Evolutionary conservation across 1,140 invertebrate genomes (phyloP).

Genomic region (Nasonia giraulti): DNA sequence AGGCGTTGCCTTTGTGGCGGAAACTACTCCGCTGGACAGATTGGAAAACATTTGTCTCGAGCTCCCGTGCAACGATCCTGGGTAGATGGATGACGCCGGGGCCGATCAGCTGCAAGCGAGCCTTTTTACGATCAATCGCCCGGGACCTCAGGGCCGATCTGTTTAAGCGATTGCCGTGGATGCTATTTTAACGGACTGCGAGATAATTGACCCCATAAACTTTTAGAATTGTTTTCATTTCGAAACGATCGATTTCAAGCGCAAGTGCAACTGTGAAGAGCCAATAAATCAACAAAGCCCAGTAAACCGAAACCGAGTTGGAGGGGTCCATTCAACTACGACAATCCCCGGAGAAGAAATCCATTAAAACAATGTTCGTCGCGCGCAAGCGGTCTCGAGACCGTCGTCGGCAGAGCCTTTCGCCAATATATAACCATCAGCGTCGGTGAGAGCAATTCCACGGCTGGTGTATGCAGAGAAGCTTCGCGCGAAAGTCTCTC

Average conservation of each 20-base stretch:
- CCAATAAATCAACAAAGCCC: neutral
- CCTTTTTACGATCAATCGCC: conserved; percentile 35
- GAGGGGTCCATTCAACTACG: neutral
- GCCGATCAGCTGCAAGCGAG: neutral
- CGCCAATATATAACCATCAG: conserved; percentile 29
- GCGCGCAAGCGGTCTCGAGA: neutral
- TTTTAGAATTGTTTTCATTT: too few relatives aligned
- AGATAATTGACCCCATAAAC: neutral
- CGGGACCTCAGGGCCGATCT: conserved; percentile 6
- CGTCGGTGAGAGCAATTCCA: neutral
- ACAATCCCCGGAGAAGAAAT: neutral
- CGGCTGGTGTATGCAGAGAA: conserved; percentile 21
- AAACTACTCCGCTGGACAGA: conserved; percentile 58
- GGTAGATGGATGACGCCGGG: conserved; percentile 25
- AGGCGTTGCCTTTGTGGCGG: conserved; percentile 64
- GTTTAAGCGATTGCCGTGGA: conserved; percentile 25
- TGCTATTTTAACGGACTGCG: neutral
- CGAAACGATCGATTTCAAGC: too few relatives aligned
- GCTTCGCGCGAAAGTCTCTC: conserved; percentile 19
- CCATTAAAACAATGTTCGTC: conserved; percentile 37
- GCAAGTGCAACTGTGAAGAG: neutral
- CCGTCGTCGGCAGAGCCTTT: neutral
- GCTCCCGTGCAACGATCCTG: neutral
- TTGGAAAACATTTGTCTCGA: conserved; percentile 66
- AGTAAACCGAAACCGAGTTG: neutral